Conservation (phyloP, 1,140 invertebrate genomes). For the Aphaenogaster rudis region DNA sequence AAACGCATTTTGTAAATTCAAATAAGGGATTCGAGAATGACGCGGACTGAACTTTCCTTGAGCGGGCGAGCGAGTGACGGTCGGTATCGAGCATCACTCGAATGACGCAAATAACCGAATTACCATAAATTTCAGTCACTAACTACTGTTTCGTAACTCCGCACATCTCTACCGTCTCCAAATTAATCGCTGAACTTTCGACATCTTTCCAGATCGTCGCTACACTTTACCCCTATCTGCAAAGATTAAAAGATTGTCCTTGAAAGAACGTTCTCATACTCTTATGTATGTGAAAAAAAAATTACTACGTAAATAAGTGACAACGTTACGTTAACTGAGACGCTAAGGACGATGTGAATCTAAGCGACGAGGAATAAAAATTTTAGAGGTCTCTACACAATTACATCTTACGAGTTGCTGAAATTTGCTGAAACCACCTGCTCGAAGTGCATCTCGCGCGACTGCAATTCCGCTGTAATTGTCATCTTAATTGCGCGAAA, state of each 20-base stretch:
- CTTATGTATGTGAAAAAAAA: neutral
- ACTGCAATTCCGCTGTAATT: constrained; percentile 15
- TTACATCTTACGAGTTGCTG: neutral
- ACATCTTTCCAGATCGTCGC: constrained; percentile 12
- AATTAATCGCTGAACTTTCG: constrained; percentile 41
- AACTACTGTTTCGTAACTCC: constrained; percentile 10
- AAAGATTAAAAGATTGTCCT: neutral
- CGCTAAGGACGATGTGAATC: neutral
- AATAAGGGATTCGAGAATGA: constrained; percentile 53
- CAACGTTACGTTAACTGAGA: neutral
- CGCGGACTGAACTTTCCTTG: constrained; percentile 30
- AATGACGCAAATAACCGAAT: constrained; percentile 53
- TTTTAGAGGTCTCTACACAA: neutral
- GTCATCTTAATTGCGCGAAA: constrained; percentile 42
- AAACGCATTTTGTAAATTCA: constrained; percentile 56
- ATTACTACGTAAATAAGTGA: neutral
- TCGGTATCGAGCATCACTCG: constrained; percentile 26
- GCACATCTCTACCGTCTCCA: neutral
- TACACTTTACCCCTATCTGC: neutral
- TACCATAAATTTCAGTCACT: constrained; percentile 47
- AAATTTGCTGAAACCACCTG: neutral
- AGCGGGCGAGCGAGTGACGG: constrained; percentile 3
- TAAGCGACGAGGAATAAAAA: neutral
- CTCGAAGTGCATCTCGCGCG: neutral
- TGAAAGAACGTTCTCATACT: neutral